A percentile compares a stretch with the other conserved stretches of the same genome.
Evolutionary conservation across 2,888 invertebrate species (phyloP).

Genomic region (Metacarcinus magister): DNA sequence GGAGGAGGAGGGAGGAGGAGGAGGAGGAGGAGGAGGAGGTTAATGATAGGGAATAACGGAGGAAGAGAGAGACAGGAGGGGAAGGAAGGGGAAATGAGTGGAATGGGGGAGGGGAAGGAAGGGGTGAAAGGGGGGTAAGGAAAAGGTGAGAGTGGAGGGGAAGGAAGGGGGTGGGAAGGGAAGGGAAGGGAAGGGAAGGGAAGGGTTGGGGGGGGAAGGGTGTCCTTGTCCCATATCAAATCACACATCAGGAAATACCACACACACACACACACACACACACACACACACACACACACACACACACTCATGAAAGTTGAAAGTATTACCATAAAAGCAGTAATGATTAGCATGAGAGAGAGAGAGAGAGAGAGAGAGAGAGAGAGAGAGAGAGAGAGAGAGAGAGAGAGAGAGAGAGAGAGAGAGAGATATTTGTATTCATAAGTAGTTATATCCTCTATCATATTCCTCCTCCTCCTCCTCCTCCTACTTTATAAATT

Average conservation of each 20-base stretch:
- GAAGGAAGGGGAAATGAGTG: background rate
- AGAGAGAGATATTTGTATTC: background rate
- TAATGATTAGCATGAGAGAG: no score
- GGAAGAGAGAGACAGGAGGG: background rate
- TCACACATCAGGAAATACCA: background rate
- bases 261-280: background rate
- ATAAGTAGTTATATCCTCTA: background rate
- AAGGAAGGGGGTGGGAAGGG: background rate
- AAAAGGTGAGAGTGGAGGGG: background rate
- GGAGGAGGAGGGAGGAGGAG: background rate
- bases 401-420: slow-evolving; percentile 54
- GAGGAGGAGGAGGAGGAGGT: background rate
- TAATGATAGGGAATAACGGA: background rate
- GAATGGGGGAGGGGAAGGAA: slow-evolving; percentile 33
- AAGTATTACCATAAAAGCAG: no score
- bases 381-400: slow-evolving; percentile 16
- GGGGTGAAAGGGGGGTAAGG: background rate
- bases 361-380: no score
- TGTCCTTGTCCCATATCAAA: background rate
- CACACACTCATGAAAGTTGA: no score
- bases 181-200: background rate
- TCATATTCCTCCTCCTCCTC: background rate
- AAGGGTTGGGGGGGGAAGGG: background rate
- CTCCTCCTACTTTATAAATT: background rate
- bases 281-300: no score